Evolutionary conservation across 2,797 vertebrate genomes (phyloP).

Genomic region (Erpetoichthys calabaricus): DNA sequence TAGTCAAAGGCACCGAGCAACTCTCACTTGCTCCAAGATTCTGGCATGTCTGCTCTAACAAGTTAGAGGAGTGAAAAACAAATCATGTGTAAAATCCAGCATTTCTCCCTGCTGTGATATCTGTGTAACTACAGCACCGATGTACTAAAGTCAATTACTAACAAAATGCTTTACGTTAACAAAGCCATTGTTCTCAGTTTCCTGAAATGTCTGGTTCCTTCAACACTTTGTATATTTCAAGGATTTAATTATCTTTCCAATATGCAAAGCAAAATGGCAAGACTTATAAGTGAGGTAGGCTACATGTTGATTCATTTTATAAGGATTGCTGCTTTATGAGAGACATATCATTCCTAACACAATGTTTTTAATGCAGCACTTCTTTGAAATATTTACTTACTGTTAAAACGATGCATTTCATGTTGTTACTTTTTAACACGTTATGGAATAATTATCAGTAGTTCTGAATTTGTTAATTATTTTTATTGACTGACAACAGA

Average conservation of each 20-base stretch:
- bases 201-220: slow-evolving; percentile 24
- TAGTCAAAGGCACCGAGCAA: slow-evolving; percentile 15
- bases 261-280: slow-evolving; percentile 19
- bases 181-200: slow-evolving; percentile 39
- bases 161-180: slow-evolving; percentile 39
- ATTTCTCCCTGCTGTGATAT: slow-evolving; percentile 17
- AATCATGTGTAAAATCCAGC: slow-evolving; percentile 37
- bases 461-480: no score
- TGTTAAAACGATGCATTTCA: no score
- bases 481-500: no score
- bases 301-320: no score
- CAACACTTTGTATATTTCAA: slow-evolving; percentile 21
- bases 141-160: slow-evolving; percentile 39
- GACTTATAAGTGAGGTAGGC: slow-evolving; percentile 12
- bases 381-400: no score
- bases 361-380: no score
- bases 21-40: slow-evolving; percentile 24
- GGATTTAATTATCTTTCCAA: slow-evolving; percentile 29
- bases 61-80: slow-evolving; percentile 28
- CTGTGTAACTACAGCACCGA: slow-evolving; percentile 33
- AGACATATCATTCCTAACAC: no score
- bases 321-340: no score
- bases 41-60: slow-evolving; percentile 23
- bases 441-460: no score
- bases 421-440: no score